Evolutionary conservation across 2,888 invertebrate genomes (phyloP).

Genomic region (Oscheius sp.): DNA sequence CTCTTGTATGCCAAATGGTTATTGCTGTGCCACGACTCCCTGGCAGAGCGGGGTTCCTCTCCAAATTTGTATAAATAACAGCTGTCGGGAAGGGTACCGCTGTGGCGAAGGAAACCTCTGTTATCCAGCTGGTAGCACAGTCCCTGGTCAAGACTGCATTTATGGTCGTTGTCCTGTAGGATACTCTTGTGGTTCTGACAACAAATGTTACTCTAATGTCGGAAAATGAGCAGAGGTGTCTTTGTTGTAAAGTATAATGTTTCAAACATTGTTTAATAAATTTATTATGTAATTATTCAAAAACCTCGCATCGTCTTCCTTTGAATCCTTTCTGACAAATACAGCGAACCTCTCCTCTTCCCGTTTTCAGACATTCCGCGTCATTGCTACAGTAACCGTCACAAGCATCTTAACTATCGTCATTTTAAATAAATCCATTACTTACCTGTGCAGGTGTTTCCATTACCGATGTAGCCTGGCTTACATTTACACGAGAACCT

Average conservation of each 20-base stretch:
- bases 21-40: conserved; percentile 28
- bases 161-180: conserved; percentile 39
- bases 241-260: background rate
- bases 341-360: conserved; percentile 54
- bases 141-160: conserved; percentile 33
- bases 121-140: conserved; percentile 36
- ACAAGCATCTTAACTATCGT: conserved; percentile 45
- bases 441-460: conserved; percentile 50
- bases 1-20: conserved; percentile 40
- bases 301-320: conserved; percentile 50
- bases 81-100: conserved; percentile 35
- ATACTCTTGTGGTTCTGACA: conserved; percentile 46
- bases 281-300: conserved; percentile 10
- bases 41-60: conserved; percentile 3
- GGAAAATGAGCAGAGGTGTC: conserved; percentile 18
- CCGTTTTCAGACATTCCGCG: conserved; percentile 55
- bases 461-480: conserved; percentile 61
- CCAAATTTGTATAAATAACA: conserved; percentile 40
- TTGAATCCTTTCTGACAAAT: conserved; percentile 48
- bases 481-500: conserved; percentile 60
- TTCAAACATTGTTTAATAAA: conserved; percentile 16
- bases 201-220: conserved; percentile 46
- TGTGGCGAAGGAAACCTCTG: conserved; percentile 54
- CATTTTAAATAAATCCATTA: background rate
- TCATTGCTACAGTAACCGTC: conserved; percentile 56